Evolutionary conservation across 2,113 vertebrate genomes (phyloP).

Genomic region (Sus scrofa): T2T-Sscrofa CM000817.6:99319501-99320000

Average conservation of each 20-base stretch:
- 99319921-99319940: slow-evolving; percentile 65
- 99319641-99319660: slow-evolving; percentile 21
- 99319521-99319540: slow-evolving; percentile 18
- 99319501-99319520: neutral
- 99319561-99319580: neutral
- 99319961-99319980: slow-evolving; percentile 70
- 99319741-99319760: slow-evolving; percentile 27
- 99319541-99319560: neutral
- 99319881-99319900: neutral
- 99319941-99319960: slow-evolving; percentile 71
- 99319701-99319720: neutral
- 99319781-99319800: neutral
- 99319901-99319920: neutral
- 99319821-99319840: slow-evolving; percentile 61
- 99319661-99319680: neutral
- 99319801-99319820: slow-evolving; percentile 18
- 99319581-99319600: neutral
- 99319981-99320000: slow-evolving; percentile 46
- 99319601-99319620: neutral
- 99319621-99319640: neutral
- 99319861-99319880: slow-evolving; percentile 40
- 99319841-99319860: neutral
- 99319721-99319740: slow-evolving; percentile 52
- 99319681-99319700: slow-evolving; percentile 17
- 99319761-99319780: slow-evolving; percentile 48